A percentile compares a stretch with the other conserved stretches of the same genome.
phyloP scores from a whole-genome alignment of 2,113 vertebrate species.

The Oceanodroma tethys region DNA sequence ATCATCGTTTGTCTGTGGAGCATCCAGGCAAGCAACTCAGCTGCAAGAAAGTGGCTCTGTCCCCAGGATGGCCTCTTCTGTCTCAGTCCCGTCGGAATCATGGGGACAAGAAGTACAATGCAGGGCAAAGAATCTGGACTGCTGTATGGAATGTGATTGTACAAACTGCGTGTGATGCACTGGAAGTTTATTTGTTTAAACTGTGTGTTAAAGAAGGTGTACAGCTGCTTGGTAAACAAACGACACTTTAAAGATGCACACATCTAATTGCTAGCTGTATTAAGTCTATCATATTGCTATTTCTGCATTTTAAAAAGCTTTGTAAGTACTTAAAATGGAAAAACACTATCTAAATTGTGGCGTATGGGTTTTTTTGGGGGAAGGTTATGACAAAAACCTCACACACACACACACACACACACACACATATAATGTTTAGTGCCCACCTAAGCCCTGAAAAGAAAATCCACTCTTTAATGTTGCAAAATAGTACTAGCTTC shows the following conservation, averaged over 20 bases:
- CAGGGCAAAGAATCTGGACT: neutral
- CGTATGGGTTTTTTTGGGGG: no score
- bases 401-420: no score
- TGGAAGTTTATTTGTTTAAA: neutral
- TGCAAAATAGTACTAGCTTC: neutral
- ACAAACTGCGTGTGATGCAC: neutral
- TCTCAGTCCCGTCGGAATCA: neutral
- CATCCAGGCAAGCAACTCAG: no score
- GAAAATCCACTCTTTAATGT: neutral
- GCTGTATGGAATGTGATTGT: neutral
- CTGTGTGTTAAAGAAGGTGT: neutral
- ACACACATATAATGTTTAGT: neutral
- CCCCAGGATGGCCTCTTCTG: neutral
- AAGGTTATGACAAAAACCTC: no score
- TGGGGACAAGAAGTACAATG: no score
- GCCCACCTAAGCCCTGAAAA: neutral
- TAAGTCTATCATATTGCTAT: neutral
- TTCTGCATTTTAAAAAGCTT: neutral
- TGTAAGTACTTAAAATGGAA: neutral
- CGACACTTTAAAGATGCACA: no score
- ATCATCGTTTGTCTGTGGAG: neutral
- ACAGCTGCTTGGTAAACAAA: neutral
- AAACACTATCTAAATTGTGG: neutral
- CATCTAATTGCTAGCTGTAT: neutral
- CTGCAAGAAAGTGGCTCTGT: neutral